These are phyloP conservation scores for Trinorchestia longiramus DNA, from an alignment of 1,140 invertebrate species.

Conservation along the genomic window DNA sequence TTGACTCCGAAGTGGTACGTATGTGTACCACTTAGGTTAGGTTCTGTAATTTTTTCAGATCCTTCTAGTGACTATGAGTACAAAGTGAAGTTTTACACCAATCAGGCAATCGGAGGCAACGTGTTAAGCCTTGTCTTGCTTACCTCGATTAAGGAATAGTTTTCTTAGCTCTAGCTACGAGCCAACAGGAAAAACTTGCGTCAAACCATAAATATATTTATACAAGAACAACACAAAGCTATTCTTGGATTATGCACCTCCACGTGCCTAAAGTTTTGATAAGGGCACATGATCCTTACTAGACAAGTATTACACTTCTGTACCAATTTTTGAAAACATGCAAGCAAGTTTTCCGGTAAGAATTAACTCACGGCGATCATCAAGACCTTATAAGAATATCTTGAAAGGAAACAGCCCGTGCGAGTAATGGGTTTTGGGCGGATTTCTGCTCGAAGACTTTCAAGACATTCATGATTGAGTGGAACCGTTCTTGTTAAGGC, in stretches of 20 bases:
- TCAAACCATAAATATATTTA: background rate
- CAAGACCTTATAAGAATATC: background rate
- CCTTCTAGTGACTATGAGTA: too few species aligned
- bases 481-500: constrained; percentile 27
- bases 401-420: background rate
- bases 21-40: too few species aligned
- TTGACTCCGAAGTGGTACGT: too few species aligned
- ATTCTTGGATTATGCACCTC: background rate
- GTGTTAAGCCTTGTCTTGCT: background rate
- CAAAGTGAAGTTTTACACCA: too few species aligned
- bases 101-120: too few species aligned
- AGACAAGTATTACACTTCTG: background rate
- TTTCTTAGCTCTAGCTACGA: background rate
- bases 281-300: background rate
- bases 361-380: background rate
- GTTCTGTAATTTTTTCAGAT: too few species aligned
- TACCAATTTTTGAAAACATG: background rate
- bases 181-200: background rate
- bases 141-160: background rate
- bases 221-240: background rate
- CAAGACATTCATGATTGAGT: background rate
- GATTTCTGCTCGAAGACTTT: background rate
- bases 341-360: background rate
- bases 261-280: background rate
- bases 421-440: background rate